Evolutionary conservation across 2,113 vertebrate species (phyloP).

Genomic region (Falco punctatus): DNA sequence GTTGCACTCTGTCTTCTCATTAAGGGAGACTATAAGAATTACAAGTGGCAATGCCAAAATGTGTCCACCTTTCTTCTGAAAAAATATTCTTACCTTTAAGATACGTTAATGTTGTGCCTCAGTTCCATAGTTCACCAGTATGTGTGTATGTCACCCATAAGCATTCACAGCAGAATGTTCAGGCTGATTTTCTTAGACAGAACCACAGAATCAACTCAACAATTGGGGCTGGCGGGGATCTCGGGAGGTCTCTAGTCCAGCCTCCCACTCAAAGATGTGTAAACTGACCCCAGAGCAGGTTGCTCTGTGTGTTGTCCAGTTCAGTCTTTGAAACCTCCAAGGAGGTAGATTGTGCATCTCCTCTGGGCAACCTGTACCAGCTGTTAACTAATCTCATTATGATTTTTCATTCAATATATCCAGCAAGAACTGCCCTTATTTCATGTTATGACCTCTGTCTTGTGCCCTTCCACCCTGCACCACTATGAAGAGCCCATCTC

Average conservation of each 20-base stretch:
- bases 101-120: conserved; percentile 2
- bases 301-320: background rate
- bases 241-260: background rate
- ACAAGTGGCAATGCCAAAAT: background rate
- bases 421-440: background rate
- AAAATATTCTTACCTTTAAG: background rate
- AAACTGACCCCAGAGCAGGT: background rate
- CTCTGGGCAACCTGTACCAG: background rate
- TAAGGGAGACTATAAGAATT: background rate
- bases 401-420: background rate
- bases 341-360: background rate
- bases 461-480: background rate
- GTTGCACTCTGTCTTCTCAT: background rate
- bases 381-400: background rate
- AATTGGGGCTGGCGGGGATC: background rate
- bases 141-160: background rate
- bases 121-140: background rate
- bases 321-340: background rate
- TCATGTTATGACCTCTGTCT: background rate
- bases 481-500: background rate
- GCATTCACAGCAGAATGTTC: background rate
- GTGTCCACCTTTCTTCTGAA: background rate
- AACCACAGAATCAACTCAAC: background rate
- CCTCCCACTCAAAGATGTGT: background rate
- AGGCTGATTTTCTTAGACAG: background rate